Percentiles rank a stretch among this genome's conserved stretches.
phyloP scores from a whole-genome alignment of 2,113 vertebrate genomes.

The Solea solea region DNA sequence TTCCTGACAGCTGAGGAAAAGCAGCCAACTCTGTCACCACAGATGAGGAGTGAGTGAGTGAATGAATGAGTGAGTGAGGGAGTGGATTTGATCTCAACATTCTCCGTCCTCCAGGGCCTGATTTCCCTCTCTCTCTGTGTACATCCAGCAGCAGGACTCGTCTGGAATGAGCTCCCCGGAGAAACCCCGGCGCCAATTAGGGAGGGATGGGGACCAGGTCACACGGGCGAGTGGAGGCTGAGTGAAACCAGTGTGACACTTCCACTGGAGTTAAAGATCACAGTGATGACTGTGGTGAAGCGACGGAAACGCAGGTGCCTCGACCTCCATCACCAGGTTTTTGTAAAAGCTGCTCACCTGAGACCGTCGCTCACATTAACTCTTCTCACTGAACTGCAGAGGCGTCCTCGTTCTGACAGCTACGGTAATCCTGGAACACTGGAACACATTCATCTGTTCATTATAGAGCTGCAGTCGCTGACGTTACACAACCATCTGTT shows the following conservation, averaged over 20 bases:
- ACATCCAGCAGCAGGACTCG: constrained; percentile 14
- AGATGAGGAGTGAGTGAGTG: too few species aligned
- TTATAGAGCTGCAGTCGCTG: too few species aligned
- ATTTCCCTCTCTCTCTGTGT: background rate
- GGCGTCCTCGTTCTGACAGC: too few species aligned
- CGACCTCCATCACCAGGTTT: background rate
- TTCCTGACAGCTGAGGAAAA: constrained; percentile 29
- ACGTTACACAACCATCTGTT: too few species aligned
- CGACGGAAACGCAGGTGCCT: background rate
- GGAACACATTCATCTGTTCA: too few species aligned
- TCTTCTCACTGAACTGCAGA: background rate
- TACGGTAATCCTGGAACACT: too few species aligned
- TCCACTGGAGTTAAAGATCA: background rate
- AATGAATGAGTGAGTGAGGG: background rate
- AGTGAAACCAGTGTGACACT: background rate
- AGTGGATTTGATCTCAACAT: constrained; percentile 19
- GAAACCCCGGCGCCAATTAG: constrained; percentile 45
- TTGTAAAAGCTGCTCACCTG: too few species aligned
- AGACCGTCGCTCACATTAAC: background rate
- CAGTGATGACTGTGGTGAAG: background rate
- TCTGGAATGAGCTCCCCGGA: constrained; percentile 54
- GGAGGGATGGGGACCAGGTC: constrained; percentile 7
- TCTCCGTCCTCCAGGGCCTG: constrained; percentile 11
- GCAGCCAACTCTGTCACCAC: constrained; percentile 8
- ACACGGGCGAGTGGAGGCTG: background rate